Evolutionary conservation across 2,888 invertebrate species (phyloP).

Genomic region (Lutraria lutraria): DNA sequence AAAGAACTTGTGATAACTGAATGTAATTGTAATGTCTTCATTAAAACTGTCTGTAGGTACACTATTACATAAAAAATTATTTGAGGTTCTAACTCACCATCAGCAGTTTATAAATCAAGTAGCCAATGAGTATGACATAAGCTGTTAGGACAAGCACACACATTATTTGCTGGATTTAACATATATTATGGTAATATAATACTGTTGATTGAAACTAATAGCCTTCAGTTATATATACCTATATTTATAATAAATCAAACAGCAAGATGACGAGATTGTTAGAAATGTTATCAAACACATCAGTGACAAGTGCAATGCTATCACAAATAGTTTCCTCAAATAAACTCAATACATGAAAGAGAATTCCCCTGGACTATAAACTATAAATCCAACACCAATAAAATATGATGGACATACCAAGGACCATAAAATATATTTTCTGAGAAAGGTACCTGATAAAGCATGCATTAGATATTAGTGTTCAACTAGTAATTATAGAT

Average conservation of each 20-base stretch:
- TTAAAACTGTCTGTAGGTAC: too few species aligned
- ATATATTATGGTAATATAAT: too few species aligned
- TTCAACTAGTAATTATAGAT: slow-evolving; percentile 9
- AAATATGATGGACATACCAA: not conserved
- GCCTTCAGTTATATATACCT: too few species aligned
- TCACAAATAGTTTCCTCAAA: not conserved
- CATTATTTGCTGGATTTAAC: too few species aligned
- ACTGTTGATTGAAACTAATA: too few species aligned
- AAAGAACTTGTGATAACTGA: too few species aligned
- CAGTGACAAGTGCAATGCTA: slow-evolving; percentile 9
- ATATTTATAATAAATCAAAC: not conserved
- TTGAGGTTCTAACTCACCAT: too few species aligned
- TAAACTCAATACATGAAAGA: slow-evolving; percentile 6
- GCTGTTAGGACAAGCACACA: too few species aligned
- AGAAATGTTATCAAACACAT: not conserved
- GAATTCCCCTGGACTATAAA: not conserved
- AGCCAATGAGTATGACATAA: too few species aligned
- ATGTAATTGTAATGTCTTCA: too few species aligned
- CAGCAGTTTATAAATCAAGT: too few species aligned
- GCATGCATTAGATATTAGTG: slow-evolving; percentile 12
- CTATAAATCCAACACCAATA: not conserved
- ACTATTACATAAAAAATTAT: too few species aligned
- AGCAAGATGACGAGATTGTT: not conserved
- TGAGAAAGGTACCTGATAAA: not conserved
- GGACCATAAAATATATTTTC: slow-evolving; percentile 15